Conservation (phyloP, 1,140 invertebrate genomes). For the Tachypleus tridentatus region DNA sequence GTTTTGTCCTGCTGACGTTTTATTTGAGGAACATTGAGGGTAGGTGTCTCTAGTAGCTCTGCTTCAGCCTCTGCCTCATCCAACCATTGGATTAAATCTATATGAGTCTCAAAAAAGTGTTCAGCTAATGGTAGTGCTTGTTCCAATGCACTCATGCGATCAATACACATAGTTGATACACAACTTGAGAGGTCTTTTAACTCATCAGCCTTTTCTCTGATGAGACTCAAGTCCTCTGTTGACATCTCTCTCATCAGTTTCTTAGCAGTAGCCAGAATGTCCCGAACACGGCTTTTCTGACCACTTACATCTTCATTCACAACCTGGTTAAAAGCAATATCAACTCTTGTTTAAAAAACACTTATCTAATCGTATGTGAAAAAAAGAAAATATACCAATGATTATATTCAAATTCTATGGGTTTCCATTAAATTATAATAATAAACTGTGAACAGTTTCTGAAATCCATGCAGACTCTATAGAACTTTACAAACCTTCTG, state of each 20-base stretch:
- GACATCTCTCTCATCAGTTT: constrained; percentile 82
- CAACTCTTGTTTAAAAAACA: too few relatives aligned
- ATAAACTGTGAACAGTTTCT: too few relatives aligned
- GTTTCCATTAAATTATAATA: too few relatives aligned
- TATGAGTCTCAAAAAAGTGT: constrained; percentile 87
- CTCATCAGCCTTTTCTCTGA: constrained; percentile 83
- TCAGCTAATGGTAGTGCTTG: constrained; percentile 84
- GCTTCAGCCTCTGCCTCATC: constrained; percentile 89
- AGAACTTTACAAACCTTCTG: constrained; percentile 47
- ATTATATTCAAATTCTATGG: too few relatives aligned
- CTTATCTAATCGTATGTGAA: too few relatives aligned
- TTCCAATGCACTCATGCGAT: constrained; percentile 75
- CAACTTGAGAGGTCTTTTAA: constrained; percentile 81
- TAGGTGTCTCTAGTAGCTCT: constrained; percentile 74
- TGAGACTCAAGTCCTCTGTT: constrained; percentile 70
- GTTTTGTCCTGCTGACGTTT: constrained; percentile 88
- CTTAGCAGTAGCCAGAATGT: constrained; percentile 82
- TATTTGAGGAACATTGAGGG: constrained; percentile 79
- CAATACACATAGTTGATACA: constrained; percentile 68
- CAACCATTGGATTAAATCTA: constrained; percentile 78
- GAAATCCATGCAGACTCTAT: too few relatives aligned
- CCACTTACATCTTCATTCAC: constrained; percentile 90
- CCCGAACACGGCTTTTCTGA: constrained; percentile 78
- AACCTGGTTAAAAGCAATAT: constrained; percentile 35
- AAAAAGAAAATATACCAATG: too few relatives aligned